These are phyloP conservation scores for Eilema griseolum DNA, from an alignment of 2,888 invertebrate genomes.

Conservation along the genomic window DNA sequence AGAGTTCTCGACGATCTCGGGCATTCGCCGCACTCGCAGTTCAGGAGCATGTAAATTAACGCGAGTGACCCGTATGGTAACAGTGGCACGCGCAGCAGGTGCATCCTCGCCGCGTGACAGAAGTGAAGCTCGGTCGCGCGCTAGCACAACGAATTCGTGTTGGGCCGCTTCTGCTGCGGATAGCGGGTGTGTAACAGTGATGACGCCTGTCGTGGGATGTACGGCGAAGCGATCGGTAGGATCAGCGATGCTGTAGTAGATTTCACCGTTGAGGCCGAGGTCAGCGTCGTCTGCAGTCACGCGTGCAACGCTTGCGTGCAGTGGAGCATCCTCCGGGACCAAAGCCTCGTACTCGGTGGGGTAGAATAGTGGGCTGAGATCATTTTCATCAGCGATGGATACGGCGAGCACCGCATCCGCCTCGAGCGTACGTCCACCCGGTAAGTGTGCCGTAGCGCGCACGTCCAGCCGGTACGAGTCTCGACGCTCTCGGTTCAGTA, in stretches of 20 bases:
- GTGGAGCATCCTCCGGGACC: slow-evolving; percentile 95
- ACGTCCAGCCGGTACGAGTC: slow-evolving; percentile 94
- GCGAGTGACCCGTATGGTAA: slow-evolving; percentile 92
- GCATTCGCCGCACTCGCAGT: slow-evolving; percentile 92
- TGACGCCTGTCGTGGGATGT: slow-evolving; percentile 96
- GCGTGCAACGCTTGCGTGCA: slow-evolving; percentile 93
- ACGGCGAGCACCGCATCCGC: slow-evolving; percentile 91
- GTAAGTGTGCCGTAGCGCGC: slow-evolving; percentile 86
- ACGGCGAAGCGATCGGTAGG: slow-evolving; percentile 95
- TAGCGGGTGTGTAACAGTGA: slow-evolving; percentile 93
- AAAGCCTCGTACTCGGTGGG: slow-evolving; percentile 94
- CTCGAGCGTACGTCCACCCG: slow-evolving; percentile 88
- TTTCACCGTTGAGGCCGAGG: slow-evolving; percentile 97
- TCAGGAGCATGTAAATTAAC: slow-evolving; percentile 96
- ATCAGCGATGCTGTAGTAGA: slow-evolving; percentile 97
- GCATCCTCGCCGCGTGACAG: slow-evolving; percentile 83
- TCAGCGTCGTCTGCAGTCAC: slow-evolving; percentile 98
- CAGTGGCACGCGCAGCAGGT: slow-evolving; percentile 92
- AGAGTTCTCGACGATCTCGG: slow-evolving; percentile 93
- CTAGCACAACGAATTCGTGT: slow-evolving; percentile 93
- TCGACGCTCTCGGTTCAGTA: slow-evolving; percentile 96
- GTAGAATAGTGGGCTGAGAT: slow-evolving; percentile 97
- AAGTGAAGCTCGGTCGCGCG: slow-evolving; percentile 93
- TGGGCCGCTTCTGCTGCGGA: slow-evolving; percentile 90
- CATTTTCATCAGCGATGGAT: slow-evolving; percentile 94